Evolutionary conservation across 2,888 invertebrate genomes (phyloP).

Genomic region (Busseola fusca): DNA sequence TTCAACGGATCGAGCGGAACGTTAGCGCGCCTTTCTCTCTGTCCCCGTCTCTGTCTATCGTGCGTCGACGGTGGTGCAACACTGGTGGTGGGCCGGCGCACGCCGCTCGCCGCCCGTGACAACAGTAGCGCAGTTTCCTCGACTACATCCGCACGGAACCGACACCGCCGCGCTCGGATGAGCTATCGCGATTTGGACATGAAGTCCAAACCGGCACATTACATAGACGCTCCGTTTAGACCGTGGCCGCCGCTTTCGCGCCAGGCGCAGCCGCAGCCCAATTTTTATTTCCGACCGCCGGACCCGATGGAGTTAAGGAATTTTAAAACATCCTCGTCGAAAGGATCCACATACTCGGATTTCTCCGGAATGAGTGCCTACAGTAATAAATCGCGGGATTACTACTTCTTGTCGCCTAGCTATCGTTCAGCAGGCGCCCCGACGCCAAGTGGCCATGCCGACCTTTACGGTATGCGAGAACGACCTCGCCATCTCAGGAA

Average conservation of each 20-base stretch:
- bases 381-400: conserved; percentile 84
- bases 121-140: conserved; percentile 85
- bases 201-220: conserved; percentile 90
- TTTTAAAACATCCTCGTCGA: conserved; percentile 84
- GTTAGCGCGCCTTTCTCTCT: conserved; percentile 86
- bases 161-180: conserved; percentile 82
- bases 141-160: conserved; percentile 85
- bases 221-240: conserved; percentile 87
- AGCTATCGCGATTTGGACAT: conserved; percentile 89
- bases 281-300: conserved; percentile 86
- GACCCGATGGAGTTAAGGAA: conserved; percentile 86
- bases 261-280: conserved; percentile 84
- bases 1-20: conserved; percentile 85
- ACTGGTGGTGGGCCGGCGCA: conserved; percentile 80
- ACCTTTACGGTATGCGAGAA: conserved; percentile 78
- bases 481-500: conserved; percentile 84
- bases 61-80: conserved; percentile 74
- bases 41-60: conserved; percentile 86
- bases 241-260: conserved; percentile 92
- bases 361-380: conserved; percentile 87
- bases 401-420: conserved; percentile 92
- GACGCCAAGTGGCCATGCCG: conserved; percentile 78
- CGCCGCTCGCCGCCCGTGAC: conserved; percentile 76
- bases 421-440: conserved; percentile 91
- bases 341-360: conserved; percentile 86